phyloP scores from a whole-genome alignment of 2,113 vertebrate species.

The Hucho hucho region DNA sequence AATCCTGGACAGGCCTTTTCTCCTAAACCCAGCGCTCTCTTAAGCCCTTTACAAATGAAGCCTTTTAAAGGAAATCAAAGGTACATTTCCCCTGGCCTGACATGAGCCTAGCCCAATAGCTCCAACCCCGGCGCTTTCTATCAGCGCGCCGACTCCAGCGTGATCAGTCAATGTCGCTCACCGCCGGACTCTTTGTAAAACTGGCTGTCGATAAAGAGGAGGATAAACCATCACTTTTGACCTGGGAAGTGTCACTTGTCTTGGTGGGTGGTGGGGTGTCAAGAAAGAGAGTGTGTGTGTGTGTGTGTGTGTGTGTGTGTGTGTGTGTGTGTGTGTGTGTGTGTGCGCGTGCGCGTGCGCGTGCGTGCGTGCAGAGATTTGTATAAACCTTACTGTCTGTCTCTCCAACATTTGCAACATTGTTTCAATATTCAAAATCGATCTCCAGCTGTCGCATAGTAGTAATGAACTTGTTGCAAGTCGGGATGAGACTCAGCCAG shows the following conservation, averaged over 20 bases:
- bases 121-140: conserved; percentile 20
- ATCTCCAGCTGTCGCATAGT: no score
- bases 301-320: no score
- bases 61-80: conserved; percentile 63
- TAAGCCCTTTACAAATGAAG: conserved; percentile 42
- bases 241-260: conserved; percentile 33
- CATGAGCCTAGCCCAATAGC: conserved; percentile 18
- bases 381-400: no score
- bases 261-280: no score
- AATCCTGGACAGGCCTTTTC: conserved; percentile 9
- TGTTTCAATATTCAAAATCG: no score
- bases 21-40: conserved; percentile 7
- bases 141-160: conserved; percentile 4
- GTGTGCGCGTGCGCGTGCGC: no score
- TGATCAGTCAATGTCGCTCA: conserved; percentile 53
- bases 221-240: conserved; percentile 71
- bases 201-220: conserved; percentile 75
- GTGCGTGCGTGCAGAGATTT: no score
- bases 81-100: conserved; percentile 35
- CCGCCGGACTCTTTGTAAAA: conserved; percentile 74
- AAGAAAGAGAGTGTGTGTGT: no score
- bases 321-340: no score
- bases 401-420: no score
- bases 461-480: no score
- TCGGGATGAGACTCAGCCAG: no score